Percentiles rank a stretch among this genome's conserved stretches.
Conservation (phyloP, 2,888 invertebrate genomes). For the Amphipyra berbera region DNA sequence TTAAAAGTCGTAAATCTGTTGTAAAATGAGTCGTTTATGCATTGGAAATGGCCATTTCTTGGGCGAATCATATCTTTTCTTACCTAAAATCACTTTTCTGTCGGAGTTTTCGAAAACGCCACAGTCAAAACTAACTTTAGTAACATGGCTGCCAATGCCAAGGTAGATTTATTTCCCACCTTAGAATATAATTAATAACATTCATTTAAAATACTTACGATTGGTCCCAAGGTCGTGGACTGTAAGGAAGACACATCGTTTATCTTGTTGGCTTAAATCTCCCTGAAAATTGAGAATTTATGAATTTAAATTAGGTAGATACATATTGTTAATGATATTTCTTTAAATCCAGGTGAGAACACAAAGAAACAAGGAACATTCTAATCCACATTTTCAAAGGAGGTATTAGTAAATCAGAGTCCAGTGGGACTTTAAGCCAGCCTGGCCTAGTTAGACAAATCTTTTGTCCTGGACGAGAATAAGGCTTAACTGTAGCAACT, state of each 20-base stretch:
- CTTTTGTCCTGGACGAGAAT: background rate
- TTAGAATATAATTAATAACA: no score
- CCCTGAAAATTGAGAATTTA: conserved; percentile 90
- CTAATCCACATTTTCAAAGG: background rate
- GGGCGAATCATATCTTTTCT: no score
- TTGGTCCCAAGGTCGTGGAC: conserved; percentile 97
- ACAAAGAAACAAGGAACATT: background rate
- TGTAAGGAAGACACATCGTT: conserved; percentile 95
- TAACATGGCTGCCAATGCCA: no score
- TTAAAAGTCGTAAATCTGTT: conserved; percentile 6
- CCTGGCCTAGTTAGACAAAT: background rate
- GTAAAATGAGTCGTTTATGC: no score
- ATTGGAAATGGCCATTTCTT: no score
- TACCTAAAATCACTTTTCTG: no score
- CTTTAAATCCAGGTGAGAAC: no score
- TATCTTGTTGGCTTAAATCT: conserved; percentile 94
- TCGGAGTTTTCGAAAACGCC: no score
- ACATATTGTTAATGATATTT: background rate
- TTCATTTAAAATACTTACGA: conserved; percentile 88
- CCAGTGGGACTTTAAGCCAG: background rate
- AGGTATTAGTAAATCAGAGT: background rate
- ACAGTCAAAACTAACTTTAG: no score
- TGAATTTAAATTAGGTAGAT: background rate
- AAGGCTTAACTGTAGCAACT: background rate
- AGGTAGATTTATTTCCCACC: no score